Evolutionary conservation across 2,797 vertebrate genomes (phyloP).

Genomic region (Orestias chungarensis): DNA sequence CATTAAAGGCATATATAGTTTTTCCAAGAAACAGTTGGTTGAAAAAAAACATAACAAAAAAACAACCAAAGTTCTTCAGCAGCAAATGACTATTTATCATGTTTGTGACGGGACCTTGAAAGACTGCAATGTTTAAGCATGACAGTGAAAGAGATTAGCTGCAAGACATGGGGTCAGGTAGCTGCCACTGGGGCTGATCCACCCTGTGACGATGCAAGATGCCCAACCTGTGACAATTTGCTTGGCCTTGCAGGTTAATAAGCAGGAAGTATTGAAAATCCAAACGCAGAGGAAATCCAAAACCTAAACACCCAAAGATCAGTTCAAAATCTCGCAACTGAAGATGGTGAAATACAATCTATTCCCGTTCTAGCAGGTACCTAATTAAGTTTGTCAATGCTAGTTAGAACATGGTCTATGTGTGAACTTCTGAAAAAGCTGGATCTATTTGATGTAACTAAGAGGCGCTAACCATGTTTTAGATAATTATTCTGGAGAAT

Average conservation of each 20-base stretch:
- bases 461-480: neutral
- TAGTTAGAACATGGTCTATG: too few species aligned
- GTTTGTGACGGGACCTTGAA: conserved; percentile 47
- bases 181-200: conserved; percentile 68
- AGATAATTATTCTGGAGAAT: neutral
- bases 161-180: conserved; percentile 71
- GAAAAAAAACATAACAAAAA: conserved; percentile 6
- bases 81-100: conserved; percentile 43
- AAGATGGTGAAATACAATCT: too few species aligned
- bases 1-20: conserved; percentile 1
- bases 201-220: conserved; percentile 57
- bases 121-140: conserved; percentile 69
- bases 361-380: too few species aligned
- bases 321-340: too few species aligned
- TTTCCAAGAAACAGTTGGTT: conserved; percentile 4
- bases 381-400: too few species aligned
- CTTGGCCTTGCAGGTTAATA: conserved; percentile 71
- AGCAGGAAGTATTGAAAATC: conserved; percentile 47
- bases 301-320: too few species aligned
- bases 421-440: neutral
- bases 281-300: too few species aligned
- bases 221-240: conserved; percentile 52
- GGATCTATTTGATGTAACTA: too few species aligned
- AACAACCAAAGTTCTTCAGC: conserved; percentile 17
- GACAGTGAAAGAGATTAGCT: conserved; percentile 75